phyloP scores from a whole-genome alignment of 2,113 vertebrate species.

The Paradoxurus hermaphroditus region DNA sequence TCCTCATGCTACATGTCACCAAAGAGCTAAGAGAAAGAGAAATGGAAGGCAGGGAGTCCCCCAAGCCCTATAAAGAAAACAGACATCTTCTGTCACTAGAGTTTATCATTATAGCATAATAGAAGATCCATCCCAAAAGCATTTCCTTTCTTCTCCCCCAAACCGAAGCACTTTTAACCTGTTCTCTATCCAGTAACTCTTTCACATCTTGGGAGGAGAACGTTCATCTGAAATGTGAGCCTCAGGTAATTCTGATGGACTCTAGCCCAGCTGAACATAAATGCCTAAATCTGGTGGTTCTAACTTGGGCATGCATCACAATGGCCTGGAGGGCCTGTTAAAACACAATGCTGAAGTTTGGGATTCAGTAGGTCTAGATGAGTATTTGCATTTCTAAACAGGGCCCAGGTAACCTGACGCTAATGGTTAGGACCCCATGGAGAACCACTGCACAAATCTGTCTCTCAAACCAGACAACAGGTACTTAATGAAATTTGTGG shows the following conservation, averaged over 20 bases:
- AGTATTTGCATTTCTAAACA: conserved; percentile 30
- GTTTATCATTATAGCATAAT: neutral
- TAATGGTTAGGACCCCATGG: neutral
- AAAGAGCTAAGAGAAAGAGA: conserved; percentile 19
- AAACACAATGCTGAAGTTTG: neutral
- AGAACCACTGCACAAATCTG: neutral
- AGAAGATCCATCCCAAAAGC: neutral
- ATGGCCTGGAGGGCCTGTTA: neutral
- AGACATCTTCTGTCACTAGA: neutral
- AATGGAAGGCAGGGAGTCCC: neutral
- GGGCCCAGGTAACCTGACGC: neutral
- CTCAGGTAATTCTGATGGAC: neutral
- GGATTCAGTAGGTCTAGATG: neutral
- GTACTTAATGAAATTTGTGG: neutral
- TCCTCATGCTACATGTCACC: neutral
- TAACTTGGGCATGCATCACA: neutral
- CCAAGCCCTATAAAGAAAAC: neutral
- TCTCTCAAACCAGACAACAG: neutral
- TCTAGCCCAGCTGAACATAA: neutral
- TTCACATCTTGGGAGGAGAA: neutral
- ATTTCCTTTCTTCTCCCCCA: neutral
- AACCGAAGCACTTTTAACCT: neutral
- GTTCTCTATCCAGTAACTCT: neutral
- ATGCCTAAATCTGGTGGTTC: neutral
- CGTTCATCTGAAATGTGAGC: neutral